Conservation (phyloP, 2,888 invertebrate genomes). For the Gastrophysa polygoni region DNA sequence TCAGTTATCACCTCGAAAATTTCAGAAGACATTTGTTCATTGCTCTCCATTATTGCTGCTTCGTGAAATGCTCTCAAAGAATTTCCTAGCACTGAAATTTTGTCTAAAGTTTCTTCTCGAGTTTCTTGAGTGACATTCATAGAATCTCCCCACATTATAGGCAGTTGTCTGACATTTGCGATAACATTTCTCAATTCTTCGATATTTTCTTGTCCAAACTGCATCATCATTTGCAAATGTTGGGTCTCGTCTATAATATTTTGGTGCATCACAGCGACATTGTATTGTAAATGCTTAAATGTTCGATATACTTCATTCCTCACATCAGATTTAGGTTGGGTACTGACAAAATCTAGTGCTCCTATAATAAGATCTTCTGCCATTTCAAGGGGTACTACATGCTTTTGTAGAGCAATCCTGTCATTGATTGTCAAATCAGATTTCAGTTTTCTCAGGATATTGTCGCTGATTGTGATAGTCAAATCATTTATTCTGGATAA, state of each 20-base stretch:
- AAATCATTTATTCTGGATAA: constrained; percentile 56
- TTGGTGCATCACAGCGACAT: constrained; percentile 51
- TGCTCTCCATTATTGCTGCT: constrained; percentile 42
- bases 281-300: constrained; percentile 50
- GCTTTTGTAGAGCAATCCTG: constrained; percentile 58
- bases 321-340: constrained; percentile 29
- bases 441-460: constrained; percentile 57
- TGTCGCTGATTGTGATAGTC: constrained; percentile 59
- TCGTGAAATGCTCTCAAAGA: constrained; percentile 48
- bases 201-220: constrained; percentile 35
- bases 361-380: constrained; percentile 63
- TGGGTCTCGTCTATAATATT: constrained; percentile 49
- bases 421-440: constrained; percentile 57
- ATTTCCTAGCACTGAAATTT: constrained; percentile 48
- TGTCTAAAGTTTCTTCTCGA: constrained; percentile 41
- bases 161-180: constrained; percentile 47
- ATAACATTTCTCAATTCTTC: constrained; percentile 51
- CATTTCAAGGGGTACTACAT: constrained; percentile 61
- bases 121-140: constrained; percentile 36
- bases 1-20: constrained; percentile 48
- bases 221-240: constrained; percentile 36
- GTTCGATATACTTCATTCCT: constrained; percentile 38
- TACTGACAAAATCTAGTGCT: constrained; percentile 53
- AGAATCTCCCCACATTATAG: constrained; percentile 43
- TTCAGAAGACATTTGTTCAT: constrained; percentile 46